Percentiles rank a stretch among this genome's conserved stretches.
These are phyloP conservation scores for Ochropleura leucogaster DNA, from an alignment of 2,888 invertebrate species.

Conservation along the genomic window DNA sequence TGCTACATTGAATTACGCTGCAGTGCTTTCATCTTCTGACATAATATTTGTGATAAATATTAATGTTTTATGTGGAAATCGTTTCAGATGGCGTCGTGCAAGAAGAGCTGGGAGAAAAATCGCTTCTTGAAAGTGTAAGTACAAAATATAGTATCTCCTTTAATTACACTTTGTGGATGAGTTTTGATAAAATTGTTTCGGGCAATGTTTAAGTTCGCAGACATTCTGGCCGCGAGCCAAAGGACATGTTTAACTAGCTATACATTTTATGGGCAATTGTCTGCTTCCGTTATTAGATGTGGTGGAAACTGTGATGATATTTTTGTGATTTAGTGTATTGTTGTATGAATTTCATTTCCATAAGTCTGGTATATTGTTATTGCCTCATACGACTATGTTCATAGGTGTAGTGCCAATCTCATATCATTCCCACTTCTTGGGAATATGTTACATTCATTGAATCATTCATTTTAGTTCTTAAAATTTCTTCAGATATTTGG, in stretches of 20 bases:
- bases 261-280: constrained; percentile 71
- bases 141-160: constrained; percentile 37
- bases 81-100: constrained; percentile 73
- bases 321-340: constrained; percentile 38
- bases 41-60: constrained; percentile 58
- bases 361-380: neutral
- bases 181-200: constrained; percentile 50
- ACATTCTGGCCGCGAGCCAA: constrained; percentile 69
- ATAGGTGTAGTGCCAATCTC: neutral
- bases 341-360: constrained; percentile 30
- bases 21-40: constrained; percentile 57
- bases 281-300: constrained; percentile 67
- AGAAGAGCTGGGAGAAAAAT: constrained; percentile 3
- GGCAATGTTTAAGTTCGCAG: constrained; percentile 58
- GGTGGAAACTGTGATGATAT: constrained; percentile 52
- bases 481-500: neutral
- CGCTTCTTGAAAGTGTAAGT: constrained; percentile 56
- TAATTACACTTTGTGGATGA: constrained; percentile 51
- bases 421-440: neutral
- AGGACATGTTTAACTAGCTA: constrained; percentile 62
- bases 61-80: constrained; percentile 66
- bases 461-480: neutral
- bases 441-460: neutral
- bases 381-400: neutral
- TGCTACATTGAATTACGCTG: constrained; percentile 61